Base-by-base conservation (phyloP, 2,797 vertebrate genomes). In the Mormyrus proboscirostris region DNA sequence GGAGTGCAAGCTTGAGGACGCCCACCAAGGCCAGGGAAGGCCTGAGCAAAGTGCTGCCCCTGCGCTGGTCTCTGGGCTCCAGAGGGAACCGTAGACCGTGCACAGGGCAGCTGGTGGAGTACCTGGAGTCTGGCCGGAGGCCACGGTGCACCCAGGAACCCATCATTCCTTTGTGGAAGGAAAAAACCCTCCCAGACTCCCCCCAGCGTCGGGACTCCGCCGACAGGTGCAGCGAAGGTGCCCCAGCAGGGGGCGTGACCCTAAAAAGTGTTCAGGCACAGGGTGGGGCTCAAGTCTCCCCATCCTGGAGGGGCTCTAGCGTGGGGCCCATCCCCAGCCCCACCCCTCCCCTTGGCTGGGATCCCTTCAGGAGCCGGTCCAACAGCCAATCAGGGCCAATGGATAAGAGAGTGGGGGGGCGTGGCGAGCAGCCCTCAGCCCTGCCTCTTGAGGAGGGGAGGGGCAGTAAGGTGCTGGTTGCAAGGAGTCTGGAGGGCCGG, bases 101-200 rank as follows among this genome's bases (percentile, higher is more conserved):
- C 0, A 91, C 94, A 0, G 95, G 95, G 0, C 97, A 97, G 91
- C 93, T 98, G 90, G 97, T 98, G 84, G 96, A 98, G 89, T 98
- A 98, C 89, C 93, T 98, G 88, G 97, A 99, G 91, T 98, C 97
- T 0, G 97, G 97, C 25, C 96, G 97, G 5, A 94, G 97, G 1
- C 97, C 98, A 0, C 96, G 96, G n/a, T 96, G 96, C 92, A 97
- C 97, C 33, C 97, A 96, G 91, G 96, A 96, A 55, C 95, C 97
- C 22, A 97, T 98, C 22, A 92, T 97, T 55, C 92, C 95, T 0
- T 92, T 97, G 38, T 92, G 97, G 93, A 94, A 92, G 22, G 93
- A 92, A 88, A 90, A 2, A 92, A 10, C 92, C 92, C 1, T 92
- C 93, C 0, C 95, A 93, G 90, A 88, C 93, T 14, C 93, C 92